Conservation (phyloP, 1,140 invertebrate genomes). For the Pseudachorutes palmiensis region DNA sequence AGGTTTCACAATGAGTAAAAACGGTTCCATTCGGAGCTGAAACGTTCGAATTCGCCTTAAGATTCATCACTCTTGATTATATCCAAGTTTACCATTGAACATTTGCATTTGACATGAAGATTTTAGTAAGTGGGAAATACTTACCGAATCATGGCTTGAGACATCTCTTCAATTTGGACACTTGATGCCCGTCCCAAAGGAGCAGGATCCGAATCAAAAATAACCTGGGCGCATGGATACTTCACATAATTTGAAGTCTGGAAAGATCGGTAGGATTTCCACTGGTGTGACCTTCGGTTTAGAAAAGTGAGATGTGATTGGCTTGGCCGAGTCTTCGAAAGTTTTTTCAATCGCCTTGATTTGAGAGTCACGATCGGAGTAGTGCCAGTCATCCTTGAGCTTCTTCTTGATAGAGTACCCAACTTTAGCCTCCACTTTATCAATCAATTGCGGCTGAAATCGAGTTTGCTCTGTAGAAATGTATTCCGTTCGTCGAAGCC, state of each 20-base stretch:
- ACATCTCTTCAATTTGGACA: slow-evolving; percentile 92
- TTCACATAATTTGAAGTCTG: slow-evolving; percentile 74
- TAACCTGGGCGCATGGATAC: slow-evolving; percentile 49
- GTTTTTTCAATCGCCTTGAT: slow-evolving; percentile 97
- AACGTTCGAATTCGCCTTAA: slow-evolving; percentile 36
- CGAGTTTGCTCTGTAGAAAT: slow-evolving; percentile 97
- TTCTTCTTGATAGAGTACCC: slow-evolving; percentile 96
- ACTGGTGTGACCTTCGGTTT: slow-evolving; percentile 90
- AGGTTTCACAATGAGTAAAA: slow-evolving; percentile 8
- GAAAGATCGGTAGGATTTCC: slow-evolving; percentile 79
- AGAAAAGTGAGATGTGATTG: slow-evolving; percentile 86
- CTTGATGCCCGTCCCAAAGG: slow-evolving; percentile 69
- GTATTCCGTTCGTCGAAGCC: slow-evolving; percentile 95
- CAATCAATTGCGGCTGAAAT: slow-evolving; percentile 89
- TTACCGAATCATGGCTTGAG: slow-evolving; percentile 93
- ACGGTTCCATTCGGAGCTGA: not conserved
- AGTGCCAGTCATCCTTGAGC: slow-evolving; percentile 87
- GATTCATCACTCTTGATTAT: slow-evolving; percentile 26
- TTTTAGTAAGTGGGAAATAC: too few relatives aligned
- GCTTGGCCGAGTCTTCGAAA: slow-evolving; percentile 81
- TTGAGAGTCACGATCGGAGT: slow-evolving; percentile 95
- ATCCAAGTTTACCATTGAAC: too few relatives aligned
- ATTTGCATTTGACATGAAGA: too few relatives aligned
- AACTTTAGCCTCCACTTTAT: slow-evolving; percentile 96
- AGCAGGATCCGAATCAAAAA: slow-evolving; percentile 95